These are phyloP conservation scores for Carcinoscorpius rotundicauda DNA, from an alignment of 1,140 invertebrate species.

Conservation along the genomic window DNA sequence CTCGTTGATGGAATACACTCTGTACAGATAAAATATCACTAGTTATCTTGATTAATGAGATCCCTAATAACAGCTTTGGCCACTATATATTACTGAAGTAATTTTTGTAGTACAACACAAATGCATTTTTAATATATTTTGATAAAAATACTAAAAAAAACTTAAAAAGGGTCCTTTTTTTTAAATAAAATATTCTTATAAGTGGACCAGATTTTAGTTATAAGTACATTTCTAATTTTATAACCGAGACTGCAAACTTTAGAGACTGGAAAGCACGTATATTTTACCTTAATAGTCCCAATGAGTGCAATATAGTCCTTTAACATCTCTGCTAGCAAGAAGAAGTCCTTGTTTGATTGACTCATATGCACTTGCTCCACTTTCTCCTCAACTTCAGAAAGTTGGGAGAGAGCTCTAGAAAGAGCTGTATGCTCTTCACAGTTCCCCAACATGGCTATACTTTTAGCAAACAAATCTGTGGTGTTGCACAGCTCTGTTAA, in stretches of 20 bases:
- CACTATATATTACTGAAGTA: too few relatives aligned
- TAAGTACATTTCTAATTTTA: too few relatives aligned
- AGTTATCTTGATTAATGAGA: too few relatives aligned
- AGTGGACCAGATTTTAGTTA: not conserved
- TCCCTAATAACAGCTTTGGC: too few relatives aligned
- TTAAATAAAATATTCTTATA: not conserved
- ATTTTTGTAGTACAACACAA: too few relatives aligned
- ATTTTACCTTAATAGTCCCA: constrained; percentile 67
- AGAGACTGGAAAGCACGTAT: too few relatives aligned
- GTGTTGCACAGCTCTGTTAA: constrained; percentile 56
- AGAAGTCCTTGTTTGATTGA: constrained; percentile 92
- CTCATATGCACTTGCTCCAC: constrained; percentile 76
- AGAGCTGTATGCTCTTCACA: constrained; percentile 91
- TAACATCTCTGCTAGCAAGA: constrained; percentile 78
- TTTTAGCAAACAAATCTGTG: constrained; percentile 71
- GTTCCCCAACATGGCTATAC: constrained; percentile 79
- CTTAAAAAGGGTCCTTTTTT: not conserved
- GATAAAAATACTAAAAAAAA: not conserved
- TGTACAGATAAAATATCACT: constrained; percentile 29
- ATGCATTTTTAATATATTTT: too few relatives aligned
- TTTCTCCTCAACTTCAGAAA: constrained; percentile 85
- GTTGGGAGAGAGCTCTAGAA: constrained; percentile 77
- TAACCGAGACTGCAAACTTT: too few relatives aligned
- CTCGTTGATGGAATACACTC: constrained; percentile 95
- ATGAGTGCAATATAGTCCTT: constrained; percentile 92